These are phyloP conservation scores for Cheilosia impressa DNA, from an alignment of 2,888 invertebrate genomes.

Conservation along the genomic window DNA sequence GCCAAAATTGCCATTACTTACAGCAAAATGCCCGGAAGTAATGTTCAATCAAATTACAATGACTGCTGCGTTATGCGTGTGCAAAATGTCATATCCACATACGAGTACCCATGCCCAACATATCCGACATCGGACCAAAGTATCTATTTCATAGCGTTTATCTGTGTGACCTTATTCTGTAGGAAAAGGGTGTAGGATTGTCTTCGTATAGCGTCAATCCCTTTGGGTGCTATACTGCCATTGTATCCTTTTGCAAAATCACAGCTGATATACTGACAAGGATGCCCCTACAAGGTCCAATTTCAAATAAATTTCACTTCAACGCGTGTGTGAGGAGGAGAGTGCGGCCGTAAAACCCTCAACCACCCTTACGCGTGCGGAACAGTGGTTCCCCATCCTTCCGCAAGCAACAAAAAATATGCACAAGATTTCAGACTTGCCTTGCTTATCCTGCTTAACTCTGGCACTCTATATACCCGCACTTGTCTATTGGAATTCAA, in stretches of 20 bases:
- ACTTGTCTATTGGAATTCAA: conserved; percentile 65
- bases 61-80: conserved; percentile 64
- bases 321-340: conserved; percentile 33
- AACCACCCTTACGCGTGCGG: conserved; percentile 9
- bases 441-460: conserved; percentile 58
- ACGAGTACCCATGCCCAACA: conserved; percentile 1
- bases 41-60: conserved; percentile 69
- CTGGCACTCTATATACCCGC: conserved; percentile 2
- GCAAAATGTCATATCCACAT: conserved; percentile 52
- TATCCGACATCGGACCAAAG: conserved; percentile 40
- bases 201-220: conserved; percentile 50
- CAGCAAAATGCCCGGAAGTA: conserved; percentile 65
- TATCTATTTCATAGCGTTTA: conserved; percentile 69
- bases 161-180: conserved; percentile 61
- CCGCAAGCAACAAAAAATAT: conserved; percentile 9
- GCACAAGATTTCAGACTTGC: conserved; percentile 41
- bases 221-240: conserved; percentile 50
- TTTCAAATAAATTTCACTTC: conserved; percentile 68
- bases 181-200: conserved; percentile 22
- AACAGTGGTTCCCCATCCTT: not conserved
- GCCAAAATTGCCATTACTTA: conserved; percentile 61
- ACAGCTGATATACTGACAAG: conserved; percentile 66
- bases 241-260: conserved; percentile 66
- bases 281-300: conserved; percentile 54
- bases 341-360: not conserved